Percentiles rank a stretch among this genome's conserved stretches.
Evolutionary conservation across 2,797 vertebrate genomes (phyloP).

Genomic region (Pangasius sanitwongsei): DNA sequence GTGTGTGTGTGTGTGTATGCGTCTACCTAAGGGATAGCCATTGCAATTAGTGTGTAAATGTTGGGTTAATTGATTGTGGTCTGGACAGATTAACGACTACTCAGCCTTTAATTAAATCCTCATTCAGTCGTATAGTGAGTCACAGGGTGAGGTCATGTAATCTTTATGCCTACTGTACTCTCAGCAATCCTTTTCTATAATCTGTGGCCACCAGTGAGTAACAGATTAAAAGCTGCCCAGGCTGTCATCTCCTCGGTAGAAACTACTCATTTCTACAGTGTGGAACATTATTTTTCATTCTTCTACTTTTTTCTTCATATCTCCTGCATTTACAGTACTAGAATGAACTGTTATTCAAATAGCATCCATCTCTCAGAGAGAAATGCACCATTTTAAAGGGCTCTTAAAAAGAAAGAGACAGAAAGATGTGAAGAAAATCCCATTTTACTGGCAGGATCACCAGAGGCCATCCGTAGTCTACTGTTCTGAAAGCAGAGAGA

Average conservation of each 20-base stretch:
- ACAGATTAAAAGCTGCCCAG: not conserved
- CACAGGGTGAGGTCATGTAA: slow-evolving; percentile 42
- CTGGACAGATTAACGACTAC: slow-evolving; percentile 75
- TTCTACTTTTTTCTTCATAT: not conserved
- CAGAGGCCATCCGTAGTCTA: slow-evolving; percentile 57
- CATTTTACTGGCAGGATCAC: slow-evolving; percentile 68
- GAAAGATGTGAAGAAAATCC: slow-evolving; percentile 63
- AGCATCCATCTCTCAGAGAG: not conserved
- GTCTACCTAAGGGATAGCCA: slow-evolving; percentile 62
- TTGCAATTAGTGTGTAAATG: slow-evolving; percentile 50
- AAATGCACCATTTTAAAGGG: slow-evolving; percentile 2
- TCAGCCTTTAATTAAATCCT: slow-evolving; percentile 78
- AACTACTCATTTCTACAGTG: not conserved
- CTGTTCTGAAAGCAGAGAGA: not conserved
- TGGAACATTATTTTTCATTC: not conserved
- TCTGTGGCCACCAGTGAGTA: slow-evolving; percentile 36
- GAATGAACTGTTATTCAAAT: not conserved
- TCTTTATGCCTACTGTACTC: slow-evolving; percentile 52
- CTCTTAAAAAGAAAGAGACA: slow-evolving; percentile 25
- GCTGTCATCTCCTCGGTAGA: slow-evolving; percentile 2
- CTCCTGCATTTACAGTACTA: not conserved
- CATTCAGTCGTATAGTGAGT: slow-evolving; percentile 59
- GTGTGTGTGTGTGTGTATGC: slow-evolving; percentile 42
- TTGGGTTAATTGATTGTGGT: slow-evolving; percentile 74
- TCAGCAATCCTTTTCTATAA: slow-evolving; percentile 44